Evolutionary conservation across 2,888 invertebrate species (phyloP).

Genomic region (Tachina lurida): DNA sequence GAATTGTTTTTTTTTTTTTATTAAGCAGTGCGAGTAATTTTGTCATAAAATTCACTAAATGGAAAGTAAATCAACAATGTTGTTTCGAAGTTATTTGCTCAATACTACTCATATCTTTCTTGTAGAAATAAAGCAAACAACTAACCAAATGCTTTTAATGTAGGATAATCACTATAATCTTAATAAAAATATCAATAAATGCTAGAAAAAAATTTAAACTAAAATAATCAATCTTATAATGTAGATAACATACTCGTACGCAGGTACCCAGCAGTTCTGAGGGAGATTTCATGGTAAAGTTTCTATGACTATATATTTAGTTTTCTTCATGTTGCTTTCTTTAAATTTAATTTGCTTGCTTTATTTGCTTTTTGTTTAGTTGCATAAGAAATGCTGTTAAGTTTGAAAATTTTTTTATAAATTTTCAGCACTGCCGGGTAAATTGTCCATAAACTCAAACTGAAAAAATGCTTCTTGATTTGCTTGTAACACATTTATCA

Average conservation of each 20-base stretch:
- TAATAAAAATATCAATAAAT: slow-evolving; percentile 3
- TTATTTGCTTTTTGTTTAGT: too few relatives aligned
- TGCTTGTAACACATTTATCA: slow-evolving; percentile 38
- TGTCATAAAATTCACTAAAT: background rate
- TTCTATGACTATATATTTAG: too few relatives aligned
- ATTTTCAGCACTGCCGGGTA: background rate
- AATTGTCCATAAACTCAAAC: background rate
- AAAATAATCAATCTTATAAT: background rate
- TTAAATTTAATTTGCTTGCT: background rate
- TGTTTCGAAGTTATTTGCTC: background rate
- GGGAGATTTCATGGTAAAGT: background rate
- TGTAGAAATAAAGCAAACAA: background rate
- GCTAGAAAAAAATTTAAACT: background rate
- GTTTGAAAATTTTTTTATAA: background rate
- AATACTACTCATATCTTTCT: background rate
- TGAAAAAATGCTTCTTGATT: slow-evolving; percentile 39
- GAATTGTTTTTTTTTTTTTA: background rate
- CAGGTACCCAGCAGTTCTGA: background rate
- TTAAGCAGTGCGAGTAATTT: background rate
- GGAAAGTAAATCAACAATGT: background rate
- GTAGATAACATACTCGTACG: background rate
- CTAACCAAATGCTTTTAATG: background rate
- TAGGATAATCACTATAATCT: background rate
- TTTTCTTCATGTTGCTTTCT: background rate
- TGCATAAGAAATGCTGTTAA: too few relatives aligned